A percentile compares a stretch with the other conserved stretches of the same genome.
These are phyloP conservation scores for Pyrrhura leucotis DNA, from an alignment of 2,797 vertebrate genomes.

Conservation along the genomic window DNA sequence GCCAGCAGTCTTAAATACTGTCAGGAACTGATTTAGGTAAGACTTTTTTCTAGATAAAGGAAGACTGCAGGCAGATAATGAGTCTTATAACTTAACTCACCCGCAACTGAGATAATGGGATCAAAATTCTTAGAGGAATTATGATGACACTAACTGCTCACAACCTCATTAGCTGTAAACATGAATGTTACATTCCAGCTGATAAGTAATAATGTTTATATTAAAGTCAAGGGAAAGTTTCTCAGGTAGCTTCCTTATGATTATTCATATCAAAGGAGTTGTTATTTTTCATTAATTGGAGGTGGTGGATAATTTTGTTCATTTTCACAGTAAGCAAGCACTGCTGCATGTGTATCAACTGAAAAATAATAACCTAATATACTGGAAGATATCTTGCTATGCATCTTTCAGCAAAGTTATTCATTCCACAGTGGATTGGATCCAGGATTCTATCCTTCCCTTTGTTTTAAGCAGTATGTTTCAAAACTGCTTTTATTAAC, in stretches of 20 bases:
- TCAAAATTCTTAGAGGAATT: slow-evolving; percentile 2
- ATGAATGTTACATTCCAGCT: background rate
- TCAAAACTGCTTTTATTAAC: background rate
- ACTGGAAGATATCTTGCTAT: background rate
- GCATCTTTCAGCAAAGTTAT: background rate
- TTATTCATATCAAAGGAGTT: background rate
- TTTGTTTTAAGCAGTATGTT: background rate
- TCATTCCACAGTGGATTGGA: background rate
- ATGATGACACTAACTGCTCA: background rate
- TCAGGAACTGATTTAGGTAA: background rate
- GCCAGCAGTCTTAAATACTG: background rate
- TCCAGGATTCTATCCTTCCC: background rate
- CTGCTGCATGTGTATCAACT: background rate
- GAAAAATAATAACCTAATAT: background rate
- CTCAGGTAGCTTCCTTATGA: background rate
- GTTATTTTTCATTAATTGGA: background rate
- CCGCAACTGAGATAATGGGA: background rate
- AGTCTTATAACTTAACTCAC: background rate
- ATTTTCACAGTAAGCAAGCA: background rate
- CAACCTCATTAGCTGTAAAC: background rate
- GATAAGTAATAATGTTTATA: background rate
- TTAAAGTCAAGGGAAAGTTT: background rate
- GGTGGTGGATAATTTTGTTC: background rate
- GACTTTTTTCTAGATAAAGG: background rate
- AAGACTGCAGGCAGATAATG: background rate